Conservation (phyloP, 2,888 invertebrate genomes). For the Philereme vetulata region DNA sequence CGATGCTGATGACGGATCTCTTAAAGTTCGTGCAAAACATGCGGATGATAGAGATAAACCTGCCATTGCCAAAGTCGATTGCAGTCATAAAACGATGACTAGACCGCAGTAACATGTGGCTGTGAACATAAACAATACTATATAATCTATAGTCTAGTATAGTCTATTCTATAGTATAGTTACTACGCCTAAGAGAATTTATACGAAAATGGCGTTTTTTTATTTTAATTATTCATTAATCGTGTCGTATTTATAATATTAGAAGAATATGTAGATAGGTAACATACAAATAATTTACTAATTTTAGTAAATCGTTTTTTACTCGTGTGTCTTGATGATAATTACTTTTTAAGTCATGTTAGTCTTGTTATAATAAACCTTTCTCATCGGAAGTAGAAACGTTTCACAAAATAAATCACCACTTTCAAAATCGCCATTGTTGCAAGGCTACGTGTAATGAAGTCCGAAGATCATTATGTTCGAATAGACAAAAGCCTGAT, state of each 20-base stretch:
- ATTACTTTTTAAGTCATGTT: constrained; percentile 1
- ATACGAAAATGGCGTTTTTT: too few relatives aligned
- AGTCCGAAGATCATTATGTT: constrained; percentile 53
- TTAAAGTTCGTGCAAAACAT: constrained; percentile 33
- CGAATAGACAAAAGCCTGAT: constrained; percentile 46
- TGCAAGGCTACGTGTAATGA: constrained; percentile 43
- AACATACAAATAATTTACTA: not conserved
- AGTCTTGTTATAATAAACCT: constrained; percentile 18
- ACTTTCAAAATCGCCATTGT: constrained; percentile 36
- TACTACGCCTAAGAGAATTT: too few relatives aligned
- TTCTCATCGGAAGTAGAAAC: constrained; percentile 4
- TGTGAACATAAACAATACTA: too few relatives aligned
- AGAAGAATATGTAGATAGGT: too few relatives aligned
- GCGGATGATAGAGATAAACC: constrained; percentile 27
- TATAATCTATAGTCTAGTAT: too few relatives aligned
- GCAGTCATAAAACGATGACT: not conserved
- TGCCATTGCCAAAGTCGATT: constrained; percentile 37
- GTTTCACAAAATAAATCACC: constrained; percentile 32
- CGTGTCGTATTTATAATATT: too few relatives aligned
- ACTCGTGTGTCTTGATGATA: constrained; percentile 2
- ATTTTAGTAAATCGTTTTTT: constrained; percentile 7
- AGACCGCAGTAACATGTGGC: not conserved
- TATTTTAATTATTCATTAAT: too few relatives aligned
- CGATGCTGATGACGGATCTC: constrained; percentile 54
- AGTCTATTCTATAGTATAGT: too few relatives aligned